Conservation (phyloP, 2,797 vertebrate genomes). For the Loriculus beryllinus region DNA sequence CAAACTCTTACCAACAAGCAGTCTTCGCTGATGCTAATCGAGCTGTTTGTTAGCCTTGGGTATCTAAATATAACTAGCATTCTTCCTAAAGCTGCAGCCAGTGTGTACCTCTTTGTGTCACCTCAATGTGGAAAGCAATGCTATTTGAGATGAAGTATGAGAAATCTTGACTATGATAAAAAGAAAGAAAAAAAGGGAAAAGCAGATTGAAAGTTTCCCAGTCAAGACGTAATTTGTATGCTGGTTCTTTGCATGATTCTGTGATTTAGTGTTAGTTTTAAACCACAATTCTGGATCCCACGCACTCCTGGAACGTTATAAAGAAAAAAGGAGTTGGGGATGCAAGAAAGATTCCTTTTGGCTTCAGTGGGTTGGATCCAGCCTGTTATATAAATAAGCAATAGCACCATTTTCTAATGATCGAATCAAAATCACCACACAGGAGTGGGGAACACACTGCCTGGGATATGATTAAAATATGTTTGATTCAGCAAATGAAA, state of each 20-base stretch:
- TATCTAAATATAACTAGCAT: conserved; percentile 53
- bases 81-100: conserved; percentile 27
- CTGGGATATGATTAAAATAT: not conserved
- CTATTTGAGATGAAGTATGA: not conserved
- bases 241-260: not conserved
- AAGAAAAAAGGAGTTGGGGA: not conserved
- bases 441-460: not conserved
- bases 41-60: conserved; percentile 40
- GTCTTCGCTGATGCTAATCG: not conserved
- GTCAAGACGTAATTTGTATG: not conserved
- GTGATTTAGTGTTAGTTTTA: not conserved
- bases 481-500: not conserved
- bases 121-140: not conserved
- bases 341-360: not conserved
- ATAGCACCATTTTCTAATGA: not conserved
- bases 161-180: not conserved
- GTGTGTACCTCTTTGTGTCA: not conserved
- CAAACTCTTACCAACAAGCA: not conserved
- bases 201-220: not conserved
- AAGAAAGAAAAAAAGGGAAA: not conserved
- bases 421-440: not conserved
- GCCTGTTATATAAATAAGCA: not conserved
- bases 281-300: not conserved
- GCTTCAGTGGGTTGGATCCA: not conserved
- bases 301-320: not conserved